Evolutionary conservation across 35 echinoderm and acorn worm species (phyloP).

Genomic region (Diadema setosum): DNA sequence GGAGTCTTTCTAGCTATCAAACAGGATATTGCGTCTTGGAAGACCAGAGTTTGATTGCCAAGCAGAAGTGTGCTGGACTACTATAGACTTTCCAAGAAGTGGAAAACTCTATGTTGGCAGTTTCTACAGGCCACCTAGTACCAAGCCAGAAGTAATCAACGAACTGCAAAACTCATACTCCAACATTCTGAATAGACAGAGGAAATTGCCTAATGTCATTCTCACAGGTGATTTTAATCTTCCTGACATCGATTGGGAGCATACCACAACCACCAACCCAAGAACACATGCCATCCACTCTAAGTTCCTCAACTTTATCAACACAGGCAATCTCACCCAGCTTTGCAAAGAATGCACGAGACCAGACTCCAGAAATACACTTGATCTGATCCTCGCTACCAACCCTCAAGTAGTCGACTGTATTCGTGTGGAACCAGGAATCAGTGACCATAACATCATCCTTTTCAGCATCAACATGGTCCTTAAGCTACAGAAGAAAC

Average conservation of each 20-base stretch:
- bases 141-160: not conserved
- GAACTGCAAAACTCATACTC: not conserved
- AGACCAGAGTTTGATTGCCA: not conserved
- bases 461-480: conserved; percentile 19
- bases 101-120: not conserved
- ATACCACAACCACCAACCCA: not conserved
- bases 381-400: conserved; percentile 10
- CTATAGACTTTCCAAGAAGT: not conserved
- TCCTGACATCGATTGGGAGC: not conserved
- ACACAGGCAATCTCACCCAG: not conserved
- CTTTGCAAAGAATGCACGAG: not conserved
- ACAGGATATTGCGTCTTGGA: not conserved
- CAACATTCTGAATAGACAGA: not conserved
- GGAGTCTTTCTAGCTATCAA: conserved; percentile 4
- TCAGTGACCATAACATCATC: not conserved
- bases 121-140: not conserved
- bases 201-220: not conserved
- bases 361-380: conserved; percentile 3
- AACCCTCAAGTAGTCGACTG: not conserved
- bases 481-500: conserved; percentile 11
- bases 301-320: not conserved
- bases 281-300: not conserved
- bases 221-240: not conserved
- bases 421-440: not conserved
- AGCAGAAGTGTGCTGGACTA: not conserved